Evolutionary conservation across 2,113 vertebrate species (phyloP), one percentile per base, ranked within the genome.

Genomic region (Vidua macroura): DNA sequence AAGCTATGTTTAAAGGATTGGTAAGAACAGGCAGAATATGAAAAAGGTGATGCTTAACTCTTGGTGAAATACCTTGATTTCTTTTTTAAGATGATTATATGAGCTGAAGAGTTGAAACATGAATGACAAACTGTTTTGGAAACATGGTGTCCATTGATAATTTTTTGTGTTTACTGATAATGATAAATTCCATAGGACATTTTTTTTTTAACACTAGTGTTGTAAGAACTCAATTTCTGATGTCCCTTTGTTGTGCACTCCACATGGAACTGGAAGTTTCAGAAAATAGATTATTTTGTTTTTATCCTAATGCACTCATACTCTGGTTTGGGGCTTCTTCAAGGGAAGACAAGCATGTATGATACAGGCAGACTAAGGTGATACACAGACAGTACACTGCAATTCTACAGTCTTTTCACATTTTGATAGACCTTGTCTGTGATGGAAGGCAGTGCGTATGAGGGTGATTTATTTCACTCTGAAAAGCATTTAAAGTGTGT

Each of bases 321-420:
- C 31, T 86, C 33, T 87, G 55, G 33, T 58, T n/a, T 72, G 31
- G 11, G n/a, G 3, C 35, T 24, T 63, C 33, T 85, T 15, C 43
- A 46, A 41, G 46, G 49, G 25, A 35, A 53, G 19, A 10, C 3
- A 90, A 58, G 24, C 13, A 41, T 7, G 15, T 4, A 1, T 24
- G 18, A 12, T 84, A 43, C 16, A 44, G 35, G 16, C 55, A 95
- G 24, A 11, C 39, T 55, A 51, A 79, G 6, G 12, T 48, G 18
- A 43, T 53, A 19, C 0, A 1, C 15, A 18, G 62, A 66, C 28
- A 33, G 7, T 25, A 21, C 1, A 0, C 24, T 70, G 30, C 6
- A 22, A 3, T 90, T 82, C 15, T 48, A 35, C 35, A 35, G 28
- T 46, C 22, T 35, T 88, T 44, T 37, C 35, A 14, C 2, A 3